Base-by-base conservation (phyloP, 2,888 invertebrate species). In the Caenorhabditis uteleia region DNA sequence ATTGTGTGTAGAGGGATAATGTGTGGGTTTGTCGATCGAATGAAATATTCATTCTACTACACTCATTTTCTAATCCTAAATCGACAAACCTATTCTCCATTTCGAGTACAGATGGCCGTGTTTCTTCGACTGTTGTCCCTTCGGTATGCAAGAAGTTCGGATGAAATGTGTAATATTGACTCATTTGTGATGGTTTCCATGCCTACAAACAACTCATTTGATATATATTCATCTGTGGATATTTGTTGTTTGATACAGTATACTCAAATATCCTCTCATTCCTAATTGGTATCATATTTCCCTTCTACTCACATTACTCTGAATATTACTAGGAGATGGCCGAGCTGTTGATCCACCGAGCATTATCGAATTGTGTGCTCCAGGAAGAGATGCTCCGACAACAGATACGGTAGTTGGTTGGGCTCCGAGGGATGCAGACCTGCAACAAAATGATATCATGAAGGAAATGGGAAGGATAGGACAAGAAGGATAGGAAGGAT, bases 101-200 rank as follows among this genome's bases (percentile, higher is more conserved):
- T 59, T 82, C 82, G 38, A 80, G 61, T 18, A 82, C 74, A 36
- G 74, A 76, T 16, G 81, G 81, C 33, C 77, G 71, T 29, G 77
- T 73, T 29, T 79, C 79, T 26, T 73, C 64, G 20, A 25, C 47
- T 12, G 56, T 65, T 18, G 67, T 40, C 18, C 70, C 58, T 40
- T 77, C 78, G 18, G 72, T 75, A 49, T 76, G 68, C 39, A 77
- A 38, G 26, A 80, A 61, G 27, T 74, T 70, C 26, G 83, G 83
- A 54, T 83, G 83, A 51, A 83, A 83, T 27, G 83, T 82, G 68
- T 83, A 83, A 61, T 83, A 83, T 60, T 78, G 79, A 23, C 59
- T 57, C 72, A 72, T 72, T 57, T 57, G 61, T 21, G 49, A 39
- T 16, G 70, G 45, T 27, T 72, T 69, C 72, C 72, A 72, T 49